Base-by-base conservation (phyloP, 2,113 vertebrate genomes). In the Tychaedon coryphoeus region DNA sequence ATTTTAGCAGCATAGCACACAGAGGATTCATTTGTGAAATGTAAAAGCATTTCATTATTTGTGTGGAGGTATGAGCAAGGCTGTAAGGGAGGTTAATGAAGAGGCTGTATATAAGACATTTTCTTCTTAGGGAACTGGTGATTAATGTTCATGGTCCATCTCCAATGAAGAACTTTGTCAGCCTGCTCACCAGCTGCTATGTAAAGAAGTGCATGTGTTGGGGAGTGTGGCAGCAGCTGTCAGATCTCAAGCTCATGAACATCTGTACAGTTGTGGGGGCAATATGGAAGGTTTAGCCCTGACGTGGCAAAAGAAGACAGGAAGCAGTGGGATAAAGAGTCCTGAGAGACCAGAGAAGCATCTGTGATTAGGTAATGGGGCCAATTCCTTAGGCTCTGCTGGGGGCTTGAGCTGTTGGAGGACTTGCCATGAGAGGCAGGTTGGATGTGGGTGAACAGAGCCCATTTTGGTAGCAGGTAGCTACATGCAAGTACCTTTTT, bases 381-480 rank as follows among this genome's bases (percentile, higher is more conserved):
- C 38, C 14, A 51, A 23, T 81, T 70, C 19, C 20, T 81, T 60
- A 31, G 33, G 48, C 19, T 47, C 8, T 90, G 33, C 64, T 76
- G 20, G 12, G 22, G 33, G 24, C 23, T 61, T 33, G 13, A 36
- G 11, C 57, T 58, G 17, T 15, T 76, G 62, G 48, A 71, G 43
- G 19, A 65, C 10, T 75, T 81, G 24, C 42, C 23, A 7, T 43
- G 56, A 70, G 50, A 14, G 14, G 24, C 40, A 33, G 51, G 10
- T n/a, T 69, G 26, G 26, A 43, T 78, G 57, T 69, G 45, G 25
- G 26, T 62, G 19, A 78, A 31, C 34, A 67, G 51, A 92, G 33
- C 5, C 4, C 2, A 9, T 36, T n/a, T 56, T 0, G 0, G 42
- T 77, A 70, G 47, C 60, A 75, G 18, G 48, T 48, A 72, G 23